Evolutionary conservation across 2,113 vertebrate genomes (phyloP), one percentile per base, ranked within the genome.

Genomic region (Pycnonotus jocosus): DNA sequence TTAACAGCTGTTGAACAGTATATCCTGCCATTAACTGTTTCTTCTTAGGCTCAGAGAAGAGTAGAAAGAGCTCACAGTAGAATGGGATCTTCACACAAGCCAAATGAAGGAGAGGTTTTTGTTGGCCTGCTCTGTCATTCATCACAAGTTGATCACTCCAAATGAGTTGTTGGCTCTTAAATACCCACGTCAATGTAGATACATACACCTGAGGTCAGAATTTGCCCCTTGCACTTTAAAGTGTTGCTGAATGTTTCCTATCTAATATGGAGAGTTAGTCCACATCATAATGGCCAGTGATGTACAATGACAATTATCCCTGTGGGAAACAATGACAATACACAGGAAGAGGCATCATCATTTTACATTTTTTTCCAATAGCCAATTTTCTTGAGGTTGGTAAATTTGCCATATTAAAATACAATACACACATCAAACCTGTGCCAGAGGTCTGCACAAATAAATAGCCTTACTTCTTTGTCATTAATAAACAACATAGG

Each of bases 401-500:
- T 65, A 88, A 47, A 88, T 91, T 83, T 91, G 47, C 91, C 69
- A 64, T 82, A 79, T 90, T 86, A 72, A 95, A 97, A 96, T 85
- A 91, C 51, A 91, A 81, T 81, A 73, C 37, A 69, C 64, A 77
- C 78, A 91, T 93, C 88, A 95, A 88, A 81, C 42, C 61, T 82
- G 72, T 65, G 70, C 42, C 88, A 95, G 73, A 95, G 81, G 88
- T 96, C 84, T 90, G 62, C 65, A 62, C 81, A 96, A 92, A 96
- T 91, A 70, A 91, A 93, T 69, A 90, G 64, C 48, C 86, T 89
- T 76, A 78, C 1, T 6, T 64, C 90, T 5, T 1, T 68, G 56
- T 74, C 79, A 82, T 94, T 95, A 97, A 92, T 73, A 96, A 94
- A 86, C 64, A 95, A 76, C 40, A 79, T 0, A 47, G 51, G 69